A percentile compares a stretch with the other conserved stretches of the same genome.
These are phyloP conservation scores for Acrobasis consociella DNA, from an alignment of 2,888 invertebrate species.

Conservation along the genomic window DNA sequence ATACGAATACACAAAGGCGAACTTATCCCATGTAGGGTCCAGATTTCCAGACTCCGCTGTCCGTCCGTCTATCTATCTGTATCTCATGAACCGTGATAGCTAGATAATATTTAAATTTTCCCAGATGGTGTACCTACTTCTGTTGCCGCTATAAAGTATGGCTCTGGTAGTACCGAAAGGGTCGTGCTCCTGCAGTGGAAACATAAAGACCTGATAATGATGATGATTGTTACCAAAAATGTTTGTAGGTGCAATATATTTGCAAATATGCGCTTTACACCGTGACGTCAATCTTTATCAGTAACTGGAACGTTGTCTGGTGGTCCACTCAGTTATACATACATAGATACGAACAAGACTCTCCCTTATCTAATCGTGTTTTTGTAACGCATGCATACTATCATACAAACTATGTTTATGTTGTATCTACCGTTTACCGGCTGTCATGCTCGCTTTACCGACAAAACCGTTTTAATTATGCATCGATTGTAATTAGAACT, in stretches of 20 bases:
- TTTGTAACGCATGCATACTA: constrained; percentile 2
- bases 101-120: too few species aligned
- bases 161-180: too few species aligned
- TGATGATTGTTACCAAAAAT: neutral
- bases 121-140: too few species aligned
- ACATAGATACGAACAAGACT: constrained; percentile 19
- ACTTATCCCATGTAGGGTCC: too few species aligned
- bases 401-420: neutral
- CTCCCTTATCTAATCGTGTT: constrained; percentile 21
- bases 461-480: constrained; percentile 14
- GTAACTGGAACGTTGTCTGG: neutral
- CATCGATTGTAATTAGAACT: constrained; percentile 7
- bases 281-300: constrained; percentile 10
- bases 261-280: neutral
- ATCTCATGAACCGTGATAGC: too few species aligned
- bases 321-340: constrained; percentile 6
- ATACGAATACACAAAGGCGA: too few species aligned
- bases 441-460: constrained; percentile 12
- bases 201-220: too few species aligned
- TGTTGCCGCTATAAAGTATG: too few species aligned
- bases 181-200: too few species aligned
- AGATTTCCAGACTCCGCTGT: too few species aligned
- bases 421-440: constrained; percentile 6
- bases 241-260: too few species aligned
- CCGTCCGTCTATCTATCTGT: too few species aligned